A percentile compares a stretch with the other conserved stretches of the same genome.
Evolutionary conservation across 1,140 invertebrate genomes (phyloP).

Genomic region (Paracyclopina nana): DNA sequence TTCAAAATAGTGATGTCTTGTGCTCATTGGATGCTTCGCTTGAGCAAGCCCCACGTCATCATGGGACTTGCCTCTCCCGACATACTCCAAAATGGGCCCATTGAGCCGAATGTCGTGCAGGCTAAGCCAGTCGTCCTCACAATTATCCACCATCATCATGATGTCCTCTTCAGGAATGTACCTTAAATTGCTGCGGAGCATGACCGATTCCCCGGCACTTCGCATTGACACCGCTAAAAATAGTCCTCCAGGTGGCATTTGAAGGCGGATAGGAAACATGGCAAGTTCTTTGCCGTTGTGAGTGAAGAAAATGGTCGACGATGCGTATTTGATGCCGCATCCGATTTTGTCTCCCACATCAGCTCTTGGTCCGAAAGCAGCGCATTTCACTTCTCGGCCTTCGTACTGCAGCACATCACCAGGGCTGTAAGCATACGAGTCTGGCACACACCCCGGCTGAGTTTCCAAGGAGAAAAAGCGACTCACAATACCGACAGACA

Average conservation of each 20-base stretch:
- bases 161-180: conserved; percentile 25
- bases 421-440: not conserved
- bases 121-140: conserved; percentile 33
- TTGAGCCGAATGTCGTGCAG: conserved; percentile 34
- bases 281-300: conserved; percentile 31
- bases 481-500: not conserved
- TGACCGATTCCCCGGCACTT: conserved; percentile 5
- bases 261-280: conserved; percentile 6
- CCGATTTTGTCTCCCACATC: conserved; percentile 29
- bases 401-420: conserved; percentile 19
- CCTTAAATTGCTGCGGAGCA: conserved; percentile 24
- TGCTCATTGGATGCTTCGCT: conserved; percentile 31
- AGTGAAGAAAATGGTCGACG: conserved; percentile 30
- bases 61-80: conserved; percentile 34
- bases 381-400: conserved; percentile 23
- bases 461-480: not conserved
- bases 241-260: conserved; percentile 1
- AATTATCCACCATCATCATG: conserved; percentile 34
- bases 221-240: not conserved
- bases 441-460: not conserved
- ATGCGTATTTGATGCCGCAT: conserved; percentile 28
- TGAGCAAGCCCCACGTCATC: conserved; percentile 37
- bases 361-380: conserved; percentile 27
- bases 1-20: conserved; percentile 38
- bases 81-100: conserved; percentile 34